Conservation (phyloP, 2,113 vertebrate genomes). For the Sylvia atricapilla region DNA sequence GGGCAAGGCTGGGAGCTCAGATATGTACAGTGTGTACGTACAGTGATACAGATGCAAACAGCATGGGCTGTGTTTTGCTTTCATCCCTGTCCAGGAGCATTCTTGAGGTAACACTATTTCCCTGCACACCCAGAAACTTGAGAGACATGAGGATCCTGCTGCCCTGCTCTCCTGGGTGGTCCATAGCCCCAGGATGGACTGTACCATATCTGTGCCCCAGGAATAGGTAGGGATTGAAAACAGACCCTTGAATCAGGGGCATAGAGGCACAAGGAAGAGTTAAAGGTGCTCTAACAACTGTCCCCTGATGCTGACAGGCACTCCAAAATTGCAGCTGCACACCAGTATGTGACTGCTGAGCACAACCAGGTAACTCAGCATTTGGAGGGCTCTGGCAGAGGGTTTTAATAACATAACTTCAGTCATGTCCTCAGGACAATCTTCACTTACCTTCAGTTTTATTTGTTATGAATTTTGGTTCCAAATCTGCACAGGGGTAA, state of each 20-base stretch:
- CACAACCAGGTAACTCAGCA: not conserved
- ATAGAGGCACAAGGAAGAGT: not conserved
- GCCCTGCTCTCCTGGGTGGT: not conserved
- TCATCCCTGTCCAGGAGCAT: not conserved
- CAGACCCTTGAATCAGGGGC: not conserved
- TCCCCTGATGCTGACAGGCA: not conserved
- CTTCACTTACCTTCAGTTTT: not conserved
- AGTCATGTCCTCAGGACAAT: not conserved
- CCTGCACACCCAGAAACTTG: not conserved
- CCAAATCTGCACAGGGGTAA: not conserved
- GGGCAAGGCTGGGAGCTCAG: not conserved
- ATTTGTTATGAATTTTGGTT: not conserved
- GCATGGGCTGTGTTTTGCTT: not conserved
- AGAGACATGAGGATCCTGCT: not conserved
- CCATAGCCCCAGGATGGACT: not conserved
- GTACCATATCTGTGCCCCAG: not conserved
- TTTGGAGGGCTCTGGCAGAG: not conserved
- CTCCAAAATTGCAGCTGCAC: not conserved
- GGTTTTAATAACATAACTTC: not conserved
- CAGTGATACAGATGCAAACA: not conserved
- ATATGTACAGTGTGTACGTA: too few relatives aligned
- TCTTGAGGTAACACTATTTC: not conserved
- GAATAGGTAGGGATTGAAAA: not conserved
- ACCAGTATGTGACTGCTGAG: not conserved
- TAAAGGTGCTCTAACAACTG: not conserved